Base-by-base conservation (phyloP, 2,888 invertebrate genomes). In the Nycteola revayana region DNA sequence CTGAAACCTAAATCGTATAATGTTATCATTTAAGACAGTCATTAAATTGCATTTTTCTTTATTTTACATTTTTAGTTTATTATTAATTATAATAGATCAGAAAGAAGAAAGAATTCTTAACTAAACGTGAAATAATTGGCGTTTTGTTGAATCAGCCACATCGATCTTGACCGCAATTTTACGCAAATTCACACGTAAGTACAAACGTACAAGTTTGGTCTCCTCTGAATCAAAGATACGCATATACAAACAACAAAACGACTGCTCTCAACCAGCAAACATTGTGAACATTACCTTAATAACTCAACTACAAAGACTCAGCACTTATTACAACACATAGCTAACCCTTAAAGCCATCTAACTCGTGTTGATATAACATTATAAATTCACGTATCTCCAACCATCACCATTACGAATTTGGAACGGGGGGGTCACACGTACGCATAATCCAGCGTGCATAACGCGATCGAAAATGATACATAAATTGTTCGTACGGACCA, bases 401-500 rank as follows among this genome's bases (percentile, higher is more conserved):
- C 66, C 70, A 79, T 74, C 75, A 71, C 66, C 74, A 76, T 82
- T 72, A 73, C 62, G 58, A 64, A 66, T 72, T 67, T 60, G 55
- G 51, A 66, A 64, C 61, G 67, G 52, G 62, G 66, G 73, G 79
- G 74, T 66, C 61, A 66, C 65, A 65, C 63, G 64, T 60, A 62
- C 71, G 66, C 68, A 77, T 86, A 84, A 86, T 85, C 85, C 86
- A 40, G 65, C 70, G 67, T 69, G 78, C 79, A 78, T 85, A 87
- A 85, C 79, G 75, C 83, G 84, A 88, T 87, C 85, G 84, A 86
- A 85, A 87, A 88, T 87, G 85, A 86, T 85, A 85, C 88, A 87
- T 88, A 88, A 88, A 87, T 87, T 80, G 80, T 66, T 61, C 64
- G 74, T 75, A 81, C 72, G 79, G 80, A 85, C 84, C 77, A 73